These are phyloP conservation scores for Lytechinus pictus DNA, from an alignment of 35 echinoderm and acorn worm genomes.

Conservation along the genomic window DNA sequence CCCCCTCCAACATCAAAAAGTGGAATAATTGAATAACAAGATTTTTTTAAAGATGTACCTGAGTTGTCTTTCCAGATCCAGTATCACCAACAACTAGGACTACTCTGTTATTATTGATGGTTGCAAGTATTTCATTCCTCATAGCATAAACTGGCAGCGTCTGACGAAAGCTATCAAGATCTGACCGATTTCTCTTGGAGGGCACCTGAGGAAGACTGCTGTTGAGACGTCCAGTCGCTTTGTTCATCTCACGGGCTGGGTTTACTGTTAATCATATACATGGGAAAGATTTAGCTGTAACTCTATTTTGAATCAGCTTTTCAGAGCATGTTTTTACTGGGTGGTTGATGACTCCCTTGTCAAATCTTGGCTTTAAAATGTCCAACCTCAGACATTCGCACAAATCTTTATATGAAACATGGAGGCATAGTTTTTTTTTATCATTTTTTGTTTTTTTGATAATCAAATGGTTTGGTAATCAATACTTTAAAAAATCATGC, in stretches of 20 bases:
- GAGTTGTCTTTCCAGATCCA: conserved; percentile 99
- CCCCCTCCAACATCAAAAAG: not conserved
- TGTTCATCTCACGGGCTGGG: conserved; percentile 80
- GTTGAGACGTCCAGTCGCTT: conserved; percentile 92
- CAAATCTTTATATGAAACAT: too few relatives aligned
- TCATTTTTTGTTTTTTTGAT: too few relatives aligned
- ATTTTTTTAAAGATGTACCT: conserved; percentile 61
- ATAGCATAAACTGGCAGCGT: conserved; percentile 82
- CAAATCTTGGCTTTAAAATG: too few relatives aligned
- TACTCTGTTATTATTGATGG: conserved; percentile 75
- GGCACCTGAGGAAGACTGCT: conserved; percentile 84
- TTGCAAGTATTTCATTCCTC: conserved; percentile 63
- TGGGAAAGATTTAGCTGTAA: too few relatives aligned
- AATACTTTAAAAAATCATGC: too few relatives aligned
- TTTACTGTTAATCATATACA: conserved; percentile 35
- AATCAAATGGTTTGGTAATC: too few relatives aligned
- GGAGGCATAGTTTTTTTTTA: too few relatives aligned
- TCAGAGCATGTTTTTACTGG: too few relatives aligned
- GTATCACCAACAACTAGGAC: conserved; percentile 88
- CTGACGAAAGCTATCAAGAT: conserved; percentile 82
- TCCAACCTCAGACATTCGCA: too few relatives aligned
- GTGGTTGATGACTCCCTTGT: too few relatives aligned
- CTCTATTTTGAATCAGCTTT: too few relatives aligned
- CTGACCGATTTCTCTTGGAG: conserved; percentile 65
- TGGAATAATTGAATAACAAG: not conserved